Evolutionary conservation across 2,888 invertebrate genomes (phyloP).

Genomic region (Ganaspis brasiliensis): DNA sequence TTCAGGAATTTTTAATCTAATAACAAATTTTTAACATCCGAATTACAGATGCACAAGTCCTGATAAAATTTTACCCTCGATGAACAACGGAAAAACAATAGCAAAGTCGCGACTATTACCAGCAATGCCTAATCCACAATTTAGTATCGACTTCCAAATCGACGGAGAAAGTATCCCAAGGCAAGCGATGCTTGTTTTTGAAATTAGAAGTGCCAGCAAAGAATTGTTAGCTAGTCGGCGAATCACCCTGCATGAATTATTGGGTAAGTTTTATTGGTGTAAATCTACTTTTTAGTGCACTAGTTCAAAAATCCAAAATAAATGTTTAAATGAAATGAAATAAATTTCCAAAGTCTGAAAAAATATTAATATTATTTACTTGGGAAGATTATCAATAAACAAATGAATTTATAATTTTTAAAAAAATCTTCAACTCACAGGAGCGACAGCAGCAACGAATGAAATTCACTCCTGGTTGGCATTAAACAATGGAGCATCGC

Average conservation of each 20-base stretch:
- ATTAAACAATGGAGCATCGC: slow-evolving; percentile 78
- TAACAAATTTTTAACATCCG: neutral
- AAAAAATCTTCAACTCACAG: slow-evolving; percentile 56
- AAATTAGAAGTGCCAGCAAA: slow-evolving; percentile 81
- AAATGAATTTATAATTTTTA: too few species aligned
- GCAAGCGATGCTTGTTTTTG: slow-evolving; percentile 80
- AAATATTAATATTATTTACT: too few species aligned
- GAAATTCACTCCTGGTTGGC: slow-evolving; percentile 79
- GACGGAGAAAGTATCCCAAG: slow-evolving; percentile 79
- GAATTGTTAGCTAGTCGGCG: slow-evolving; percentile 80
- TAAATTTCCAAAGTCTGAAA: too few species aligned
- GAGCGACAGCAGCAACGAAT: slow-evolving; percentile 73
- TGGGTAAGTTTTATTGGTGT: slow-evolving; percentile 79
- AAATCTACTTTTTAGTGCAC: too few species aligned
- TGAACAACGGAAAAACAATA: slow-evolving; percentile 77
- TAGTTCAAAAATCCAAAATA: slow-evolving; percentile 6
- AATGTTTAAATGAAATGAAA: too few species aligned
- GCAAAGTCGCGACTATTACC: slow-evolving; percentile 80
- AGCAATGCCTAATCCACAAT: slow-evolving; percentile 79
- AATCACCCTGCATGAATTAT: slow-evolving; percentile 79
- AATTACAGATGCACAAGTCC: slow-evolving; percentile 71
- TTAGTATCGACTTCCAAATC: slow-evolving; percentile 81
- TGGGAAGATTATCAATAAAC: too few species aligned
- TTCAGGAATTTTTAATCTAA: slow-evolving; percentile 21
- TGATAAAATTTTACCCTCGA: slow-evolving; percentile 69